Evolutionary conservation across 2,888 invertebrate genomes (phyloP).

Genomic region (Linnaemya vulpina): DNA sequence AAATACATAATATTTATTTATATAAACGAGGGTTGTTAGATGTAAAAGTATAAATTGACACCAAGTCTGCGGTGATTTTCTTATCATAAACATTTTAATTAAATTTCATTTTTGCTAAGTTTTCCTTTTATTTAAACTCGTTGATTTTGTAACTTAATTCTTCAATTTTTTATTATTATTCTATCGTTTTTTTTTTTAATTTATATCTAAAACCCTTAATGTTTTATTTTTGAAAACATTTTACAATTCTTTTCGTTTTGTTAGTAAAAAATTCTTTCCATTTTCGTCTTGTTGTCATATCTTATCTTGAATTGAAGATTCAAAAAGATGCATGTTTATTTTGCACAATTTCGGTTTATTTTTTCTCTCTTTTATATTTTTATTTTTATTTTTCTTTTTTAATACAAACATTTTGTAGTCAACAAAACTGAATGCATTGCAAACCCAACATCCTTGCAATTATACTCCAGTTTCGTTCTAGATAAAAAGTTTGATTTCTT

Average conservation of each 20-base stretch:
- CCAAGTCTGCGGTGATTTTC: too few species aligned
- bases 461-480: conserved; percentile 42
- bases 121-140: conserved; percentile 49
- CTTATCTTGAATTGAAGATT: conserved; percentile 68
- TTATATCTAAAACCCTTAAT: conserved; percentile 24
- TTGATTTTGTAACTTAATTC: neutral
- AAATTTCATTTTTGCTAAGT: conserved; percentile 21
- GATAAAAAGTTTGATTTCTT: conserved; percentile 48
- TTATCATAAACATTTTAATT: too few species aligned
- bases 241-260: conserved; percentile 14
- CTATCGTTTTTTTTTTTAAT: neutral
- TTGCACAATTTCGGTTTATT: conserved; percentile 25
- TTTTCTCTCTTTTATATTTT: neutral
- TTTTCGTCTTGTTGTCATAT: conserved; percentile 63
- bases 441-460: conserved; percentile 64
- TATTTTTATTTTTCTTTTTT: neutral
- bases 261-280: conserved; percentile 10
- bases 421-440: conserved; percentile 38
- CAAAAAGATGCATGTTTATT: conserved; percentile 63
- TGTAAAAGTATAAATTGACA: neutral
- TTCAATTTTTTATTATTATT: neutral
- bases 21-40: neutral
- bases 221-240: conserved; percentile 23
- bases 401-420: conserved; percentile 34
- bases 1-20: too few species aligned